Evolutionary conservation across 2,888 invertebrate genomes (phyloP), one percentile per base, ranked within the genome.

Genomic region (Cryptops parisi): DNA sequence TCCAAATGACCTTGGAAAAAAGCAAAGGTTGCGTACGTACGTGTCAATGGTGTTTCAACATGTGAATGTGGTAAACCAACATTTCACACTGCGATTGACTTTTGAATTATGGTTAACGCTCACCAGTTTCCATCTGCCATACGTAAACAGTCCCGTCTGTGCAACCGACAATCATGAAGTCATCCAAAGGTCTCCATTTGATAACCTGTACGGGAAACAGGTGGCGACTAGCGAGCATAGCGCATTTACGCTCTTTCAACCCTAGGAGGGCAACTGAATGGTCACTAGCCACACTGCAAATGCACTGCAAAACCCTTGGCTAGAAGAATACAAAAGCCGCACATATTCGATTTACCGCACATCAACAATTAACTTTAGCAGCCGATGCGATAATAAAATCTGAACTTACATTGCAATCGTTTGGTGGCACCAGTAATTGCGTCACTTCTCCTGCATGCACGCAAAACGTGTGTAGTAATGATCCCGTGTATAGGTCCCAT

Each of bases 121-220:
- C 58, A 74, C 78, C 78, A 1, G 97, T 98, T 72, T 98, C 98
- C 94, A 98, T 97, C 75, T 98, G 97, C 98, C 98, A 98, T 1
- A 98, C 93, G 69, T 94, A 96, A 1, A 97, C 94, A 0, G 94
- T 90, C 2, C 96, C 94, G 70, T 99, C 97, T 5, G 90, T 87
- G 68, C 94, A 94, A 1, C 90, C 91, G 19, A 97, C 90, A 59
- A 96, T 85, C 78, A 98, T 85, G 67, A 96, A 98, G 70, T 99
- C 98, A 66, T 98, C 97, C 2, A 91, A 76, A 0, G 97, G 94
- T 43, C 94, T 76, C 93, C 94, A 96, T 68, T 94, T 93, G 60
- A 97, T 91, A 26, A 82, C 83, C 23, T 88, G 84, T 23, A 98
- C 90, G 0, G 98, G 97, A 70, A 94, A 97, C 39, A 96, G 75